phyloP scores from a whole-genome alignment of 37 sponge, comb jelly and placozoan genomes.

The Chondrilla cf. caribensis region DNA sequence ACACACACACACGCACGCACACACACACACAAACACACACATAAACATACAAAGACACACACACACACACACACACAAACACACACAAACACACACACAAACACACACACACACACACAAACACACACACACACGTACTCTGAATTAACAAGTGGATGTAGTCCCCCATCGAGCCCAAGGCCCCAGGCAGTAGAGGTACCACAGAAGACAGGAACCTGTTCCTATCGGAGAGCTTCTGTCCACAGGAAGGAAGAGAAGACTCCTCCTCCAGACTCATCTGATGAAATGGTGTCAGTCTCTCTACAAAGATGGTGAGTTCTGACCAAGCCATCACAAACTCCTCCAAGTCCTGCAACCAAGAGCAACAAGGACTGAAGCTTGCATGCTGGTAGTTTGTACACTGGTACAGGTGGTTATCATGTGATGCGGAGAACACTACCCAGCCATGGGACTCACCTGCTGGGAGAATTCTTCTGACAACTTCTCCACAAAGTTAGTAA shows the following conservation, averaged over 20 bases:
- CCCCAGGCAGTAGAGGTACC: constrained; percentile 33
- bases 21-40: too few relatives aligned
- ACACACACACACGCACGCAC: too few relatives aligned
- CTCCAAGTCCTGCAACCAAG: constrained; percentile 27
- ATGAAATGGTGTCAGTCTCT: constrained; percentile 61
- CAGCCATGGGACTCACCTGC: neutral
- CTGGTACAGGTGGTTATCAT: neutral
- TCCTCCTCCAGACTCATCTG: constrained; percentile 73
- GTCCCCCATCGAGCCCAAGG: too few relatives aligned
- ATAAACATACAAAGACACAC: too few relatives aligned
- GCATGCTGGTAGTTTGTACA: neutral
- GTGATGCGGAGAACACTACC: neutral
- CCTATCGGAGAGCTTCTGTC: constrained; percentile 44
- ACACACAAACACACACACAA: too few relatives aligned
- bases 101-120: too few relatives aligned
- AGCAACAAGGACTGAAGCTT: too few relatives aligned
- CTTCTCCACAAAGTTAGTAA: neutral
- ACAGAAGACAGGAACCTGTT: constrained; percentile 37
- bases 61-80: too few relatives aligned
- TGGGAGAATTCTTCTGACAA: neutral
- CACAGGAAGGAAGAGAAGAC: constrained; percentile 47
- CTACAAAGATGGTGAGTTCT: constrained; percentile 39
- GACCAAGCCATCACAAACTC: constrained; percentile 52
- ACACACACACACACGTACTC: too few relatives aligned
- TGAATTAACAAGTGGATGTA: too few relatives aligned